These are phyloP conservation scores for Ditula angustiorana DNA, from an alignment of 2,888 invertebrate species.

Conservation along the genomic window DNA sequence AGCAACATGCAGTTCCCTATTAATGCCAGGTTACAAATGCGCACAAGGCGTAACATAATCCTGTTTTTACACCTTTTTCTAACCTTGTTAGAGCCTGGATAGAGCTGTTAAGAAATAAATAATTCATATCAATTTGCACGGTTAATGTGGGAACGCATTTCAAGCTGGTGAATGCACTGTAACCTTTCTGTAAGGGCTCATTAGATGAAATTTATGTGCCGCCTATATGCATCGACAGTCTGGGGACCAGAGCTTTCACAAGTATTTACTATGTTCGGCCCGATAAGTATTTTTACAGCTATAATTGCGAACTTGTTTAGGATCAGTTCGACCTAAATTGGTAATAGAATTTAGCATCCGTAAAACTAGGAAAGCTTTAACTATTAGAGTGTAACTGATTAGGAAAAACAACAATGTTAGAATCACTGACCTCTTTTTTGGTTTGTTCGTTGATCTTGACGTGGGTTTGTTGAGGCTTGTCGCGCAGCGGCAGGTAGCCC, in stretches of 20 bases:
- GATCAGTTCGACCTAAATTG: constrained; percentile 55
- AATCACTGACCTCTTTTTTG: constrained; percentile 84
- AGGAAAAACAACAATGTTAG: constrained; percentile 62
- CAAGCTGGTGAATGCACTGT: constrained; percentile 57
- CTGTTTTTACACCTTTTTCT: constrained; percentile 60
- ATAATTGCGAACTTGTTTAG: constrained; percentile 30
- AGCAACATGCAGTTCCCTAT: constrained; percentile 40
- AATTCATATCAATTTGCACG: constrained; percentile 71
- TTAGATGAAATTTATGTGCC: constrained; percentile 66
- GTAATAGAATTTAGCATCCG: constrained; percentile 58
- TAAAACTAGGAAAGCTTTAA: constrained; percentile 63
- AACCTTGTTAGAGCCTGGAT: constrained; percentile 61
- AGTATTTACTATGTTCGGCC: constrained; percentile 43
- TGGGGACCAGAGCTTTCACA: constrained; percentile 50
- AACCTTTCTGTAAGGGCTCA: constrained; percentile 71
- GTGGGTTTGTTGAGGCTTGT: constrained; percentile 79
- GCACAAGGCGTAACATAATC: constrained; percentile 61
- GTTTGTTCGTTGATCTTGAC: constrained; percentile 84
- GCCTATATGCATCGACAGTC: constrained; percentile 49
- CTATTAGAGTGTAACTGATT: constrained; percentile 78
- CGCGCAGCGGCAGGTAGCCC: constrained; percentile 79
- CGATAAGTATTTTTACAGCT: constrained; percentile 17
- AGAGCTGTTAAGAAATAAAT: constrained; percentile 64
- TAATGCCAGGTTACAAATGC: constrained; percentile 55
- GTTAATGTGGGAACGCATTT: constrained; percentile 71